phyloP scores from a whole-genome alignment of 1,140 invertebrate genomes.

The Aphis gossypii region DNA sequence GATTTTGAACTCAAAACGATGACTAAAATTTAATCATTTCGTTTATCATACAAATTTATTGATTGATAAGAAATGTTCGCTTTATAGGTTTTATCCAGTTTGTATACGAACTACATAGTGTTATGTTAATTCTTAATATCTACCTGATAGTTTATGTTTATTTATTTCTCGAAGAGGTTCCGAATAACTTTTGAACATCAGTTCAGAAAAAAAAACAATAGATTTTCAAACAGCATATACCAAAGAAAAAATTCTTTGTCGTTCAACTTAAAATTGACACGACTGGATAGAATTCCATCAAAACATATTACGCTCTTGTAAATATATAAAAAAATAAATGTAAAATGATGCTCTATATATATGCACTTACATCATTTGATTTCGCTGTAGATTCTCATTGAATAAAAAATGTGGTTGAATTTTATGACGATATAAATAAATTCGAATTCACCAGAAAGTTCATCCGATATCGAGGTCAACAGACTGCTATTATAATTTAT shows the following conservation, averaged over 20 bases:
- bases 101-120: not conserved
- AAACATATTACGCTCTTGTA: not conserved
- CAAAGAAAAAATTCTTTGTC: not conserved
- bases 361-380: constrained; percentile 25
- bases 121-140: not conserved
- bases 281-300: not conserved
- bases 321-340: not conserved
- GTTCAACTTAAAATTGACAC: constrained; percentile 20
- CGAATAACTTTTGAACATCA: not conserved
- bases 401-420: not conserved
- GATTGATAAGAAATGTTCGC: not conserved
- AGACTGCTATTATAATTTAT: not conserved
- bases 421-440: not conserved
- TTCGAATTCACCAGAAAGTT: not conserved
- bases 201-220: not conserved
- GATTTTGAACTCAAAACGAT: not conserved
- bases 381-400: not conserved
- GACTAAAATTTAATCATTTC: not conserved
- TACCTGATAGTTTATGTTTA: not conserved
- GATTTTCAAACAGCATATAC: not conserved
- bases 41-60: not conserved
- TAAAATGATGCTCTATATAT: not conserved
- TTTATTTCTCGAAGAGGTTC: not conserved
- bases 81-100: not conserved
- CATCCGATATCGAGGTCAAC: not conserved